A percentile compares a stretch with the other conserved stretches of the same genome.
Conservation (phyloP, 1,140 invertebrate species). For the Diorhabda sublineata region DNA sequence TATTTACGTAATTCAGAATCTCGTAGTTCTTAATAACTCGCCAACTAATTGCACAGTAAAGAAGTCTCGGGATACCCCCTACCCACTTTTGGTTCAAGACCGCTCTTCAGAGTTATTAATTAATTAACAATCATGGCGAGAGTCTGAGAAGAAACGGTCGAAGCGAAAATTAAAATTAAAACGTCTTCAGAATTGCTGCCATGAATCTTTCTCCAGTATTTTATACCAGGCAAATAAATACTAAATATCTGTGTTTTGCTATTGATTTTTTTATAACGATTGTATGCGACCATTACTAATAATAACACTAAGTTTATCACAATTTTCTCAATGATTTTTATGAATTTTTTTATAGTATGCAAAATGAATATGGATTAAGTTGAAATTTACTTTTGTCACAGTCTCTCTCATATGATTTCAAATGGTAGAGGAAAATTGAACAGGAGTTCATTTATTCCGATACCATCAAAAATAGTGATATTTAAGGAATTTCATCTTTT, state of each 20-base stretch:
- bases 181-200: constrained; percentile 32
- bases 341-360: too few species aligned
- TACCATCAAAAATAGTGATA: too few species aligned
- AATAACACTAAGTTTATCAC: too few species aligned
- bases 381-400: too few species aligned
- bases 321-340: too few species aligned
- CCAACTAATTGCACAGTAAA: constrained; percentile 41
- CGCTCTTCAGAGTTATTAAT: constrained; percentile 45
- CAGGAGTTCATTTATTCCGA: too few species aligned
- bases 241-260: not conserved
- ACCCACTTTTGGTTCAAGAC: not conserved
- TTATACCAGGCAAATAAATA: not conserved
- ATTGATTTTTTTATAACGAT: too few species aligned
- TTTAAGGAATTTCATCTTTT: too few species aligned
- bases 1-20: constrained; percentile 38
- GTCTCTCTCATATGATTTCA: too few species aligned
- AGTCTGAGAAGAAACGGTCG: constrained; percentile 37
- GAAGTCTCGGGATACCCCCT: constrained; percentile 24
- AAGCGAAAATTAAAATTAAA: constrained; percentile 43
- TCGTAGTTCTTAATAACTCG: constrained; percentile 46
- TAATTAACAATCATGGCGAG: constrained; percentile 47
- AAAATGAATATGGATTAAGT: too few species aligned
- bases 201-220: constrained; percentile 27
- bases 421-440: too few species aligned
- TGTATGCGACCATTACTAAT: too few species aligned